Conservation (phyloP, 1,140 invertebrate genomes). For the Drosophila neocordata region DNA sequence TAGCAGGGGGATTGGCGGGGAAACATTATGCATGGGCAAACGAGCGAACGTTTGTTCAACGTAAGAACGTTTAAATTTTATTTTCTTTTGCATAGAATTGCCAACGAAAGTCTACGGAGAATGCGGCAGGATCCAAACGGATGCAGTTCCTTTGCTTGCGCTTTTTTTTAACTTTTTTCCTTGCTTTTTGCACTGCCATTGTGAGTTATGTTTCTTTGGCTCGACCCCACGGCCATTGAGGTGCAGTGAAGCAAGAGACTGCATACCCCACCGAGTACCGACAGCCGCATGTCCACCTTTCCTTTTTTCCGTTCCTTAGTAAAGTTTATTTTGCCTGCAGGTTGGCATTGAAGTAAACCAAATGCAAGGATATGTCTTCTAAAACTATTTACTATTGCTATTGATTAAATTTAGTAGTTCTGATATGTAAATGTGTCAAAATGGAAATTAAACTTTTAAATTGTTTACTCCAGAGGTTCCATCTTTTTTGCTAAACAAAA, state of each 20-base stretch:
- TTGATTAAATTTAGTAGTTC: background rate
- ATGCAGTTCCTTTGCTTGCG: slow-evolving; percentile 53
- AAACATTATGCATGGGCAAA: slow-evolving; percentile 49
- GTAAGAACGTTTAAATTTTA: slow-evolving; percentile 49
- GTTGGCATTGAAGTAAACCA: slow-evolving; percentile 63
- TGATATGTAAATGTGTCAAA: slow-evolving; percentile 47
- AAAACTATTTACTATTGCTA: background rate
- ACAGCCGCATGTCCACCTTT: background rate
- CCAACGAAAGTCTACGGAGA: background rate
- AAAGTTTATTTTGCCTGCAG: slow-evolving; percentile 57
- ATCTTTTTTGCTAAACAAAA: slow-evolving; percentile 29
- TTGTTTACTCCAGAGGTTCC: background rate
- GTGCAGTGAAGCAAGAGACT: slow-evolving; percentile 58
- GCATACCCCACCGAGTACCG: background rate
- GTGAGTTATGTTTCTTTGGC: slow-evolving; percentile 70
- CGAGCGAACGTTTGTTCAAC: slow-evolving; percentile 40
- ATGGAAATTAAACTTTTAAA: slow-evolving; percentile 61
- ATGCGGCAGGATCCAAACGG: slow-evolving; percentile 5
- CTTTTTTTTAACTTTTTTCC: slow-evolving; percentile 4
- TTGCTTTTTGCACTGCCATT: slow-evolving; percentile 46
- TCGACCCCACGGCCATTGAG: slow-evolving; percentile 43
- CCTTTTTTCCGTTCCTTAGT: slow-evolving; percentile 3
- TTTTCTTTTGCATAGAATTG: slow-evolving; percentile 26
- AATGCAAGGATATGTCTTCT: slow-evolving; percentile 56
- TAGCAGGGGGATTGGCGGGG: slow-evolving; percentile 14